These are phyloP conservation scores for Drosophila helvetica DNA, from an alignment of 2,888 invertebrate genomes.

Conservation along the genomic window DNA sequence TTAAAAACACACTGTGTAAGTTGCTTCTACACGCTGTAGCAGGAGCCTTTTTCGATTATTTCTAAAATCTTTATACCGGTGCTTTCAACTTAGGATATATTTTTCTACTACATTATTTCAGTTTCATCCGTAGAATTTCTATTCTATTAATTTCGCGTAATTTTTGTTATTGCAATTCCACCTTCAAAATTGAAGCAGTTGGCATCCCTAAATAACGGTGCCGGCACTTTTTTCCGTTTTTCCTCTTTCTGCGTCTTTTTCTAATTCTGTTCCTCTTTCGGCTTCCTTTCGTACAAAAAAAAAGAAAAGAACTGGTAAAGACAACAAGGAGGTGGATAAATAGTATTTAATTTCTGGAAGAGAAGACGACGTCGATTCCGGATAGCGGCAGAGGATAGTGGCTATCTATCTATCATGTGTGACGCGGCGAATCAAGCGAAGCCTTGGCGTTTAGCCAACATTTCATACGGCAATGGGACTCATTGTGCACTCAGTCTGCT, in stretches of 20 bases:
- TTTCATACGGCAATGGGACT: conserved; percentile 56
- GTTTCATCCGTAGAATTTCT: not conserved
- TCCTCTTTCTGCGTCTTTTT: not conserved
- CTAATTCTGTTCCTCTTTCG: not conserved
- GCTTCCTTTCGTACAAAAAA: not conserved
- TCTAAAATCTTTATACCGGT: not conserved
- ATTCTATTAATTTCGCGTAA: no score
- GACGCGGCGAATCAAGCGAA: conserved; percentile 20
- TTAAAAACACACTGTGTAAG: not conserved
- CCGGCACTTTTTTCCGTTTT: not conserved
- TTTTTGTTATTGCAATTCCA: not conserved
- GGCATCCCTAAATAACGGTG: not conserved
- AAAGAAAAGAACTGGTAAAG: not conserved
- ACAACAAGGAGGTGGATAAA: not conserved
- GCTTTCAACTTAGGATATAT: not conserved
- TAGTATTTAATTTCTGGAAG: not conserved
- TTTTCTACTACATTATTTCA: not conserved
- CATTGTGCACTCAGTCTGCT: conserved; percentile 34
- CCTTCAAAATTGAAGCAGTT: not conserved
- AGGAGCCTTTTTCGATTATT: not conserved
- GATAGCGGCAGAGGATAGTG: not conserved
- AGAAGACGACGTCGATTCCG: not conserved
- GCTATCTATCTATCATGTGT: conserved; percentile 37
- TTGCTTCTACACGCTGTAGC: not conserved
- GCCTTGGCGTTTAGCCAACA: conserved; percentile 50